Percentiles rank a stretch among this genome's conserved stretches.
Evolutionary conservation across 2,113 vertebrate genomes (phyloP).

Genomic region (Chlorodrepanis virens): DNA sequence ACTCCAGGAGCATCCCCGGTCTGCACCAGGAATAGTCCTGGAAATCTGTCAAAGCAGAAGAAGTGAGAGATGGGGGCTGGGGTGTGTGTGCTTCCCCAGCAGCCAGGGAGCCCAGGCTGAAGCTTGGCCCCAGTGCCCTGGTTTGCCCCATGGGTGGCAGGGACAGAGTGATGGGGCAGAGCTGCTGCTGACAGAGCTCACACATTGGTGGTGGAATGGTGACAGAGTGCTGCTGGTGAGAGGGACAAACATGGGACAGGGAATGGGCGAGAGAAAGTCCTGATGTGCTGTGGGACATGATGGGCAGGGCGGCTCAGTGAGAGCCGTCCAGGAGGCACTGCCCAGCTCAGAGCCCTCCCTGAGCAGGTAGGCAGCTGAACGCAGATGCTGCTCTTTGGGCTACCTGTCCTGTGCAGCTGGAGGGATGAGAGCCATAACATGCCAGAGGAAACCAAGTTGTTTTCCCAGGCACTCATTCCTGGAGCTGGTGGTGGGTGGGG

Average conservation of each 20-base stretch:
- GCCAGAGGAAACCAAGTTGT: background rate
- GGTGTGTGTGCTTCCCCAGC: rapidly evolving
- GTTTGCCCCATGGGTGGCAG: rapidly evolving
- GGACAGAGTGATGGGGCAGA: rapidly evolving
- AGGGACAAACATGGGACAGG: background rate
- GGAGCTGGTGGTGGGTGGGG: background rate
- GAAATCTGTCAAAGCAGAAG: conserved; percentile 2
- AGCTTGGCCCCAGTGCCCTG: background rate
- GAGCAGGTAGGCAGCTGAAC: rapidly evolving
- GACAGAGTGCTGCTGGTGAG: background rate
- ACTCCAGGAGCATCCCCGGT: background rate
- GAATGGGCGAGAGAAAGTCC: background rate
- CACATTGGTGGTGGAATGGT: background rate
- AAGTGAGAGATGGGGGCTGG: background rate
- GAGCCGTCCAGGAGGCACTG: rapidly evolving
- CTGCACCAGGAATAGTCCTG: background rate
- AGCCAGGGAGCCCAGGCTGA: background rate
- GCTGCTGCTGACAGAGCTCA: background rate
- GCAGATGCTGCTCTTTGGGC: rapidly evolving
- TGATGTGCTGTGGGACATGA: background rate
- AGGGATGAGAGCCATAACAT: background rate
- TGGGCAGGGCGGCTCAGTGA: rapidly evolving
- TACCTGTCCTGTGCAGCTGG: background rate
- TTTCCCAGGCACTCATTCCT: background rate
- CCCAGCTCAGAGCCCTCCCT: background rate